These are phyloP conservation scores for Sympetrum striolatum DNA, from an alignment of 2,888 invertebrate species.

Conservation along the genomic window DNA sequence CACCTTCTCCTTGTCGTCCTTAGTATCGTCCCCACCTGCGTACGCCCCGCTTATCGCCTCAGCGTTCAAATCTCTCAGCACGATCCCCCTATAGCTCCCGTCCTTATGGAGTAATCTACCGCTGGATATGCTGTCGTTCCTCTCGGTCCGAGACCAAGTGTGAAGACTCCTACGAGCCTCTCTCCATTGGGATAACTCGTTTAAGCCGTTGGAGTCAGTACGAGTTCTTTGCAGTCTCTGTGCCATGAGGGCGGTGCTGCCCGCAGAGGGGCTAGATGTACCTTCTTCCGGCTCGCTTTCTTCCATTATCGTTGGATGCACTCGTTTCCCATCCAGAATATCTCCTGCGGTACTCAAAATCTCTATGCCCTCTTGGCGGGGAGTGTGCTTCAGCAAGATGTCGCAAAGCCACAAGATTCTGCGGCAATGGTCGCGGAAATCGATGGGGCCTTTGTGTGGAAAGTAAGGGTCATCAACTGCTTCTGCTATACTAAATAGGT, in stretches of 20 bases:
- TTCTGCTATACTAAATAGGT: background rate
- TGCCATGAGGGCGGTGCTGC: background rate
- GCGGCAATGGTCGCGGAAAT: constrained; percentile 22
- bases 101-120: background rate
- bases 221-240: background rate
- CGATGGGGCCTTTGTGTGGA: background rate
- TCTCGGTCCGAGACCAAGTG: background rate
- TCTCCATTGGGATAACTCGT: background rate
- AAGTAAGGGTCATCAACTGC: background rate
- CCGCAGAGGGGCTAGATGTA: background rate
- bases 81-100: background rate
- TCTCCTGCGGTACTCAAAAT: constrained; percentile 45
- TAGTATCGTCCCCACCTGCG: background rate
- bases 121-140: background rate
- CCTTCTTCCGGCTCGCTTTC: constrained; percentile 20
- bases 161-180: background rate
- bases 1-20: background rate
- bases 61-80: constrained; percentile 5
- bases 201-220: background rate
- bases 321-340: constrained; percentile 46
- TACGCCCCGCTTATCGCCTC: constrained; percentile 8
- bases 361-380: constrained; percentile 44
- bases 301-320: constrained; percentile 30
- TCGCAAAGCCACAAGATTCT: constrained; percentile 45
- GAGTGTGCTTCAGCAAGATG: constrained; percentile 44